Evolutionary conservation across 2,797 vertebrate genomes (phyloP), one percentile per base, ranked within the genome.

Genomic region (Pipistrellus pipistrellus): DNA sequence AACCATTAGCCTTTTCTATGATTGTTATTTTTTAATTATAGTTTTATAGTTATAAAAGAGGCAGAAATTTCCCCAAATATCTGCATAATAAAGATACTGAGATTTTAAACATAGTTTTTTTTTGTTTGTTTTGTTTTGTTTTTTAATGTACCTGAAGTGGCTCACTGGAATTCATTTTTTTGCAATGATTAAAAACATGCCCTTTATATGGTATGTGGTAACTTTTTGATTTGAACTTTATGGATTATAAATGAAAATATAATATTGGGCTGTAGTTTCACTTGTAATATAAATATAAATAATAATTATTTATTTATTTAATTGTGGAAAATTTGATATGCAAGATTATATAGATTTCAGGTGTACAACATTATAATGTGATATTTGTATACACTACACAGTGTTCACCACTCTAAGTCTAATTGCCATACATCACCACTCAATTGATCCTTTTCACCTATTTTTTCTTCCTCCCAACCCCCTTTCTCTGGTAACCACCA

Each of bases 191-290:
- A 84, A 87, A 85, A 85, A 27, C 11, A 46, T 85, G 3, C 13
- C 32, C 18, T 81, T 38, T 77, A 32, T 85, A 55, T 48, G 21
- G 51, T 53, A 57, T 92, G 17, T 85, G 38, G 8, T 66, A 92
- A 81, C 48, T 59, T 72, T 88, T 90, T 93, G 76, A 73, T 84
- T 95, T 96, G 55, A 94, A 64, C 13, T 85, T 76, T 68, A 10
- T 93, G 35, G 90, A 94, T 85, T 85, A 69, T 73, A 77, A 94
- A 53, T 78, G 62, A 93, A 96, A 95, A 78, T 75, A 51, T 92
- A 94, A 86, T 80, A 73, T 80, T 64, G 41, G 82, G 64, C 25
- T 84, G 3, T 71, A 68, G 14, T 82, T 96, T 41, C 9, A 85
- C 12, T 82, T 75, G 14, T 64, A 57, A 81, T 25, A 38, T 72